phyloP scores from a whole-genome alignment of 2,888 invertebrate species.

The Pheosia tremula region DNA sequence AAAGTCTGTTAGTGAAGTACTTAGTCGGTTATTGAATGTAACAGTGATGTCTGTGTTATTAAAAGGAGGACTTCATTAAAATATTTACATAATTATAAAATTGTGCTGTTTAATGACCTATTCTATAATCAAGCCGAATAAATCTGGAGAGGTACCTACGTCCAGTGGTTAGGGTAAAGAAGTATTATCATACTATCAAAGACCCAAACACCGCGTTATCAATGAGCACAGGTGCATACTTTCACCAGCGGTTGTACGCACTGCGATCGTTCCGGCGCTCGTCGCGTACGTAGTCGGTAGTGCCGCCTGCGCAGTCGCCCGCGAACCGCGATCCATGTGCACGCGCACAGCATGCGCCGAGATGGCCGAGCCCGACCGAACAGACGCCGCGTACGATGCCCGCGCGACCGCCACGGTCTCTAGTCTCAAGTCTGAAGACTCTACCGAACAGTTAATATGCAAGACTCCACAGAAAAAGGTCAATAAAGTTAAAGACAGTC shows the following conservation, averaged over 20 bases:
- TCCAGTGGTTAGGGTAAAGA: neutral
- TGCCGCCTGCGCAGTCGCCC: slow-evolving; percentile 36
- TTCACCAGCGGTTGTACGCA: slow-evolving; percentile 37
- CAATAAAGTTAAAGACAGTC: slow-evolving; percentile 57
- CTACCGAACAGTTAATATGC: slow-evolving; percentile 84
- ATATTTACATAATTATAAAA: too few relatives aligned
- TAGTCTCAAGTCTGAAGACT: slow-evolving; percentile 80
- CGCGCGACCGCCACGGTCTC: slow-evolving; percentile 71
- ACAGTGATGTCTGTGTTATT: too few relatives aligned
- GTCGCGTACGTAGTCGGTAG: slow-evolving; percentile 37
- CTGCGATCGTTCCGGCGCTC: slow-evolving; percentile 26
- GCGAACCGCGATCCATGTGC: slow-evolving; percentile 34
- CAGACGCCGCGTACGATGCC: slow-evolving; percentile 48
- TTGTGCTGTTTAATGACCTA: too few relatives aligned
- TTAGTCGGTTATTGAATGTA: too few relatives aligned
- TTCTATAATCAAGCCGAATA: too few relatives aligned
- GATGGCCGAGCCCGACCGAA: slow-evolving; percentile 43
- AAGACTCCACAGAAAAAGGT: slow-evolving; percentile 75
- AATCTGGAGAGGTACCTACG: too few relatives aligned
- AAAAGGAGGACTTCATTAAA: too few relatives aligned
- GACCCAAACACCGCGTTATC: slow-evolving; percentile 25
- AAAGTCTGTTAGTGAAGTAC: neutral
- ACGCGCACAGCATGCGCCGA: slow-evolving; percentile 39
- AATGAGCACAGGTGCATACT: slow-evolving; percentile 41
- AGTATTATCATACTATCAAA: neutral